A percentile compares a stretch with the other conserved stretches of the same genome.
phyloP scores from a whole-genome alignment of 2,113 vertebrate species.

The Micromys minutus region DNA sequence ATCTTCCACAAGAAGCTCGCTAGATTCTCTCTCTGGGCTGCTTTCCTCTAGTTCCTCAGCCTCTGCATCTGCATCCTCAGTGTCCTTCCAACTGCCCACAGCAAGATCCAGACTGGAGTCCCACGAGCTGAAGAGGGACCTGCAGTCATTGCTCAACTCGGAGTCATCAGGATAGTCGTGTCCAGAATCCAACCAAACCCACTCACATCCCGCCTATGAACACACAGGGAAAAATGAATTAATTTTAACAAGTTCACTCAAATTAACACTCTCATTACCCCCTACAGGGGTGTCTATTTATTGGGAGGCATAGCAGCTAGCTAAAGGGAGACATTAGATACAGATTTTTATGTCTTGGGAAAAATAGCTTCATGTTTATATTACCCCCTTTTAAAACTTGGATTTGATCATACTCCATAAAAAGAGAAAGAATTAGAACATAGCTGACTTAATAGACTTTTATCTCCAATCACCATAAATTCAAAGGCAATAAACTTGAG shows the following conservation, averaged over 20 bases:
- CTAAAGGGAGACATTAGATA: not conserved
- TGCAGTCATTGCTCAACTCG: conserved; percentile 83
- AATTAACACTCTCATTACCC: conserved; percentile 28
- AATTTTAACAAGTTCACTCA: conserved; percentile 61
- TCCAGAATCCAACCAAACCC: conserved; percentile 77
- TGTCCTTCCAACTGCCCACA: conserved; percentile 79
- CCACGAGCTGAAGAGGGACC: conserved; percentile 80
- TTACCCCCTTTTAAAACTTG: conserved; percentile 5
- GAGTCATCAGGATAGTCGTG: conserved; percentile 75
- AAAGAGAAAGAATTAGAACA: not conserved
- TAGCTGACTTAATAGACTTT: not conserved
- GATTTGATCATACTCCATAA: not conserved
- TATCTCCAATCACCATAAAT: conserved; percentile 36
- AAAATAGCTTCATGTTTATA: not conserved
- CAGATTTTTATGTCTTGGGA: not conserved
- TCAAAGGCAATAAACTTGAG: conserved; percentile 52
- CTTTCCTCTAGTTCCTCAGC: conserved; percentile 78
- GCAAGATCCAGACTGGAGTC: conserved; percentile 83
- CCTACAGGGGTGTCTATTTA: conserved; percentile 31
- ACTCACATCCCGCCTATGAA: conserved; percentile 83
- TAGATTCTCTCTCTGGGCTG: conserved; percentile 77
- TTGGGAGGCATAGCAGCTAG: conserved; percentile 40
- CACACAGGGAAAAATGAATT: conserved; percentile 66
- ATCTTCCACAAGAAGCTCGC: conserved; percentile 71
- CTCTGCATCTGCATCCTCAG: conserved; percentile 76